These are phyloP conservation scores for Catonia carolina DNA, from an alignment of 2,888 invertebrate genomes.

Conservation along the genomic window DNA sequence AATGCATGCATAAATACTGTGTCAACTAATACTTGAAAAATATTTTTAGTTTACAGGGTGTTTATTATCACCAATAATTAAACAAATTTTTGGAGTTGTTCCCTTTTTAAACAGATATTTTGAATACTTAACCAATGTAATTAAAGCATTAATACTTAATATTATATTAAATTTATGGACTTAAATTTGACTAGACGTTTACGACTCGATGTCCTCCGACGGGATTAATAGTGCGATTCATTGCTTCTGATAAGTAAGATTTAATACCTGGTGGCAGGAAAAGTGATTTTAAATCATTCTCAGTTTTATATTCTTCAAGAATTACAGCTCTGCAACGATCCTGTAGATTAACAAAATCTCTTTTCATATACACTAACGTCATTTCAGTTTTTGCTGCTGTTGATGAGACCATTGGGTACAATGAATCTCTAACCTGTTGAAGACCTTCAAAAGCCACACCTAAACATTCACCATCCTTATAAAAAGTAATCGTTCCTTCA, in stretches of 20 bases:
- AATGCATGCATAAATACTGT: too few species aligned
- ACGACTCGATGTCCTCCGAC: slow-evolving; percentile 28
- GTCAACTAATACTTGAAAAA: too few species aligned
- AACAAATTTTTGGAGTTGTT: too few species aligned
- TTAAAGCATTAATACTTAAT: too few species aligned
- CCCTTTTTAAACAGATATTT: too few species aligned
- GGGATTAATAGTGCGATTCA: slow-evolving; percentile 35
- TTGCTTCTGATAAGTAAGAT: slow-evolving; percentile 51
- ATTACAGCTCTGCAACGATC: slow-evolving; percentile 60
- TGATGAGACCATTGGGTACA: slow-evolving; percentile 63
- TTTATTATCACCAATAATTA: too few species aligned
- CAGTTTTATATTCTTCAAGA: slow-evolving; percentile 48
- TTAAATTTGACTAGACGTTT: slow-evolving; percentile 27
- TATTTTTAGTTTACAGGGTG: too few species aligned
- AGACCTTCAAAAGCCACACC: slow-evolving; percentile 65
- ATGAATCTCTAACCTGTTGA: slow-evolving; percentile 52
- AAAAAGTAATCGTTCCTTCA: slow-evolving; percentile 62
- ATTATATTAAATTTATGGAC: too few species aligned
- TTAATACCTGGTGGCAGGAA: slow-evolving; percentile 53
- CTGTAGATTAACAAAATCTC: slow-evolving; percentile 60
- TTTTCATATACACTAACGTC: slow-evolving; percentile 52
- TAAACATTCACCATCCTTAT: slow-evolving; percentile 59
- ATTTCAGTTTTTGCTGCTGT: slow-evolving; percentile 71
- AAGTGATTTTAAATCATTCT: slow-evolving; percentile 49
- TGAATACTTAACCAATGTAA: too few species aligned